phyloP scores from a whole-genome alignment of 2,888 invertebrate species.

The Campoplex capitator region DNA sequence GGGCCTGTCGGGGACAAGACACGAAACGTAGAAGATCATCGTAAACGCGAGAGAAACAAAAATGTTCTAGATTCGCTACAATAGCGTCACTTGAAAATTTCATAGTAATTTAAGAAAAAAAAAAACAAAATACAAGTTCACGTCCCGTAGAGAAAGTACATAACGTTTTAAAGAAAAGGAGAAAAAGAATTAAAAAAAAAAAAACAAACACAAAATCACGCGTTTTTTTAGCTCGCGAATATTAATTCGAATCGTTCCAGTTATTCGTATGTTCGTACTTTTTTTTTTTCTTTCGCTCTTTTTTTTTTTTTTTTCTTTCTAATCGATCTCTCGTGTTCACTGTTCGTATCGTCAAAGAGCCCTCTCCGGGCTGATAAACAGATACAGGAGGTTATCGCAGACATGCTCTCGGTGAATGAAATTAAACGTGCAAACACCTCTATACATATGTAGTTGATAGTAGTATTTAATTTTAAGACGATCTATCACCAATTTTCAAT shows the following conservation, averaged over 20 bases:
- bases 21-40: constrained; percentile 64
- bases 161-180: constrained; percentile 37
- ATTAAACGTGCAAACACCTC: constrained; percentile 65
- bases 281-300: constrained; percentile 57
- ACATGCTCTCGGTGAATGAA: constrained; percentile 54
- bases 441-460: constrained; percentile 64
- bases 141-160: constrained; percentile 68
- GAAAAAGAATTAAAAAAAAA: constrained; percentile 37
- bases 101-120: constrained; percentile 46
- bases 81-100: constrained; percentile 60
- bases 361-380: background rate
- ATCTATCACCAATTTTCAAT: constrained; percentile 63
- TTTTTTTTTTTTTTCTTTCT: constrained; percentile 72
- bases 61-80: constrained; percentile 43
- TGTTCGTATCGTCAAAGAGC: constrained; percentile 38
- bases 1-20: constrained; percentile 60
- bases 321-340: constrained; percentile 80
- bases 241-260: constrained; percentile 41
- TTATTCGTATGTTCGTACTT: constrained; percentile 25
- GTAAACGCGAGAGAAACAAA: constrained; percentile 59
- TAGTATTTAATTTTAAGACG: constrained; percentile 66
- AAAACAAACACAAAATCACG: constrained; percentile 60
- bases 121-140: constrained; percentile 27
- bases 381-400: background rate
- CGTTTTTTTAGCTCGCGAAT: constrained; percentile 64